Conservation (phyloP, 2,797 vertebrate genomes). For the Selene dorsalis region DNA sequence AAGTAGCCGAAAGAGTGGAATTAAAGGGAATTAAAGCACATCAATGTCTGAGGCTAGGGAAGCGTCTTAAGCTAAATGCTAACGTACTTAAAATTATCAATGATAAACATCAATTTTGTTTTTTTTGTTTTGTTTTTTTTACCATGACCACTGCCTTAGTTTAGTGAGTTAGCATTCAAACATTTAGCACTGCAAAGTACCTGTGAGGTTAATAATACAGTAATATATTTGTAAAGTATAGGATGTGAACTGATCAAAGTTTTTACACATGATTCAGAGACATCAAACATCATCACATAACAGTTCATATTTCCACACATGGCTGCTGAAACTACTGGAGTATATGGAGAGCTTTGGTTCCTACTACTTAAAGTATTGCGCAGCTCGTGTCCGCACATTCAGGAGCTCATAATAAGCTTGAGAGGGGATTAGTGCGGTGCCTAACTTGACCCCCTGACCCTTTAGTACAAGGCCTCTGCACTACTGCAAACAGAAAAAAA, state of each 20-base stretch:
- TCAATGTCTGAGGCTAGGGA: neutral
- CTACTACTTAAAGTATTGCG: conserved; percentile 53
- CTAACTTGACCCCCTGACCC: conserved; percentile 76
- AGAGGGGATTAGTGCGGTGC: conserved; percentile 75
- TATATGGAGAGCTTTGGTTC: conserved; percentile 47
- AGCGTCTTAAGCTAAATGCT: neutral
- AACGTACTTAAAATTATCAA: neutral
- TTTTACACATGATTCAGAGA: neutral
- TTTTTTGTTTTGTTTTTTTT: neutral
- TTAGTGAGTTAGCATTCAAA: neutral
- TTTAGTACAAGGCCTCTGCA: conserved; percentile 61
- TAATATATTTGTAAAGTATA: neutral
- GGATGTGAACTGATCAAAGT: neutral
- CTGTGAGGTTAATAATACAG: too few species aligned
- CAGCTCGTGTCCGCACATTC: conserved; percentile 64
- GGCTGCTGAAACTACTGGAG: conserved; percentile 30
- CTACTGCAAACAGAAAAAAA: conserved; percentile 53
- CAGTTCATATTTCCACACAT: conserved; percentile 3
- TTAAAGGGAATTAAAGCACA: neutral
- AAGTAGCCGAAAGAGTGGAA: neutral
- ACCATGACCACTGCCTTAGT: neutral
- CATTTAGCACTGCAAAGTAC: neutral
- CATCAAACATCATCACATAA: neutral
- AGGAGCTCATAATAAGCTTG: conserved; percentile 78
- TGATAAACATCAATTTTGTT: too few species aligned